phyloP scores from a whole-genome alignment of 2,888 invertebrate genomes.

The Sceliomorpha sp. region DNA sequence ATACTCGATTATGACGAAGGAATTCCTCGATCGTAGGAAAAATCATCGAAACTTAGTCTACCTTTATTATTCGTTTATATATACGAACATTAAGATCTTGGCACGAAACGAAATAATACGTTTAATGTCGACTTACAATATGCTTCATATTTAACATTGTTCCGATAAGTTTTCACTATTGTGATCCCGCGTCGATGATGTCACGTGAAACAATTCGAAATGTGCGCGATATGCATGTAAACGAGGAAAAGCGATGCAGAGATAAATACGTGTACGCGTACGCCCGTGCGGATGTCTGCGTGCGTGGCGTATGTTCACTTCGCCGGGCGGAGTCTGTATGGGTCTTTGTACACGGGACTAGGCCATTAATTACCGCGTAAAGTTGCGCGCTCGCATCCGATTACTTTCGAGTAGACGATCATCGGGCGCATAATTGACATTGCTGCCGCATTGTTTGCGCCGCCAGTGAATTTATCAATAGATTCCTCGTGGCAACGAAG shows the following conservation, averaged over 20 bases:
- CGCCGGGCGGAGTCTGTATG: slow-evolving; percentile 17
- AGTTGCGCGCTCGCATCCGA: slow-evolving; percentile 60
- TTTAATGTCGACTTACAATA: too few species aligned
- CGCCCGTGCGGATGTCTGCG: slow-evolving; percentile 12
- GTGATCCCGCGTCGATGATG: too few species aligned
- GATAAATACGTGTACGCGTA: slow-evolving; percentile 37
- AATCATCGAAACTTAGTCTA: too few species aligned
- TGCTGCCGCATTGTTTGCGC: slow-evolving; percentile 75
- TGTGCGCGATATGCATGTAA: slow-evolving; percentile 54
- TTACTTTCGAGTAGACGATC: slow-evolving; percentile 65
- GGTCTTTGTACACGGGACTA: slow-evolving; percentile 47
- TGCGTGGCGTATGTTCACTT: slow-evolving; percentile 18
- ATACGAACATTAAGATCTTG: too few species aligned
- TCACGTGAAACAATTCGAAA: slow-evolving; percentile 52
- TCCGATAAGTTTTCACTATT: too few species aligned
- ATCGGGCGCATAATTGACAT: slow-evolving; percentile 75
- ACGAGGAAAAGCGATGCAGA: slow-evolving; percentile 52
- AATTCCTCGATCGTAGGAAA: too few species aligned
- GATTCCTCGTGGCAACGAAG: slow-evolving; percentile 59
- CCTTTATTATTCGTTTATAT: too few species aligned
- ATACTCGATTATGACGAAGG: too few species aligned
- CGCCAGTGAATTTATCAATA: slow-evolving; percentile 75
- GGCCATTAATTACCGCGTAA: slow-evolving; percentile 66
- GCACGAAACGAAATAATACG: too few species aligned
- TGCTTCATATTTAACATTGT: too few species aligned